Conservation (phyloP, 2,888 invertebrate species). For the Dastarcus helophoroides region DNA sequence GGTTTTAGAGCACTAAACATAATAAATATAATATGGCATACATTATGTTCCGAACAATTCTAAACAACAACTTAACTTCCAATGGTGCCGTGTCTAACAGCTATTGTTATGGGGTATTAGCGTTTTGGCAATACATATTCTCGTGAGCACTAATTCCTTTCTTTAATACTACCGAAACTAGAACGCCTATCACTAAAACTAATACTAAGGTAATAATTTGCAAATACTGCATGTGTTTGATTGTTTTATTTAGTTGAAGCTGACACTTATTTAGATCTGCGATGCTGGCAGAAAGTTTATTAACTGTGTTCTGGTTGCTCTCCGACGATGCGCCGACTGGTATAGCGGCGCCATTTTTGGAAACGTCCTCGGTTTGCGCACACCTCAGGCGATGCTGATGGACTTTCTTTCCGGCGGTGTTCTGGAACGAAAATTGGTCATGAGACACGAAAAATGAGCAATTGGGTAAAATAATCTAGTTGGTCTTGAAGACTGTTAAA, state of each 20-base stretch:
- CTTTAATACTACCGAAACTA: constrained; percentile 4
- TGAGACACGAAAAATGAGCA: too few species aligned
- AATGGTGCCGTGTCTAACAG: constrained; percentile 23
- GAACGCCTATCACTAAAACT: constrained; percentile 28
- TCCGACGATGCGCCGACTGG: constrained; percentile 1
- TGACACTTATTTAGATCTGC: constrained; percentile 38
- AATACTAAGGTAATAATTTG: constrained; percentile 42
- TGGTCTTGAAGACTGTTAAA: too few species aligned
- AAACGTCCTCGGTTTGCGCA: constrained; percentile 37
- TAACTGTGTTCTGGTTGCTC: constrained; percentile 17
- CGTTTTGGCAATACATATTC: constrained; percentile 17
- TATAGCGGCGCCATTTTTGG: constrained; percentile 26
- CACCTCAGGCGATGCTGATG: constrained; percentile 67
- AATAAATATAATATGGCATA: constrained; percentile 23
- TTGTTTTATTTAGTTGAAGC: constrained; percentile 38
- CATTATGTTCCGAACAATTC: constrained; percentile 20
- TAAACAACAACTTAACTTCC: constrained; percentile 18
- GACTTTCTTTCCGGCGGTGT: constrained; percentile 33
- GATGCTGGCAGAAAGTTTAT: constrained; percentile 25
- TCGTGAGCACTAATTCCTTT: constrained; percentile 5
- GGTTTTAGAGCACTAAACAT: constrained; percentile 18
- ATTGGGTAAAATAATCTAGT: too few species aligned
- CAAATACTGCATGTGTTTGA: constrained; percentile 40
- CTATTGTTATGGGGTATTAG: constrained; percentile 28
- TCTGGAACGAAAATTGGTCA: constrained; percentile 24